These are phyloP conservation scores for Busseola fusca DNA, from an alignment of 2,888 invertebrate genomes.

Conservation along the genomic window DNA sequence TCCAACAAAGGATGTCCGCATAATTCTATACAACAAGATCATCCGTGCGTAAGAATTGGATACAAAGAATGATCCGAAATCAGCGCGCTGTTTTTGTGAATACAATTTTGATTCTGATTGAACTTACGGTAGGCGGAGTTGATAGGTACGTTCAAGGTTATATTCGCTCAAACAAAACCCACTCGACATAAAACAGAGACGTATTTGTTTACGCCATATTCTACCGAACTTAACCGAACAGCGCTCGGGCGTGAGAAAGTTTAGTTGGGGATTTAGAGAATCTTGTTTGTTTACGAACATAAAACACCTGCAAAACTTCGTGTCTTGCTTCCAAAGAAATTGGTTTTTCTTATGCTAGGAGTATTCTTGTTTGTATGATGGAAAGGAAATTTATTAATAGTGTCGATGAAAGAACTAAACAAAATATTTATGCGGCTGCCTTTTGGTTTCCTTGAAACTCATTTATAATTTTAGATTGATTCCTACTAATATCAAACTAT, in stretches of 20 bases:
- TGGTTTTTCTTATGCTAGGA: constrained; percentile 57
- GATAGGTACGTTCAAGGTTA: constrained; percentile 60
- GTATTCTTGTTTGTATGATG: constrained; percentile 50
- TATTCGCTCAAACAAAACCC: constrained; percentile 62
- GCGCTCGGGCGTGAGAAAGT: constrained; percentile 78
- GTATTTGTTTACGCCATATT: constrained; percentile 69
- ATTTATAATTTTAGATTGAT: constrained; percentile 36
- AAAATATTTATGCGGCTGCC: constrained; percentile 49
- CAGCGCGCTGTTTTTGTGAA: constrained; percentile 36
- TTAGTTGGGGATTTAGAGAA: constrained; percentile 75
- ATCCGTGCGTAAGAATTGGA: constrained; percentile 27
- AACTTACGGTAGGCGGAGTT: constrained; percentile 35
- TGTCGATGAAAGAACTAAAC: constrained; percentile 40
- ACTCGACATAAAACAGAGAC: constrained; percentile 74
- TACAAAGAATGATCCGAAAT: constrained; percentile 29
- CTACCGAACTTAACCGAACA: constrained; percentile 52
- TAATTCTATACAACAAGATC: constrained; percentile 11
- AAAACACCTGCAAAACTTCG: constrained; percentile 71
- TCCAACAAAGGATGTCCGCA: constrained; percentile 17
- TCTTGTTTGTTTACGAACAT: constrained; percentile 74
- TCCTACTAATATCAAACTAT: constrained; percentile 24
- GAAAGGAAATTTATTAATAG: constrained; percentile 54
- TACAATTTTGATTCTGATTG: constrained; percentile 39
- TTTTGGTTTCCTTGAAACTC: constrained; percentile 35
- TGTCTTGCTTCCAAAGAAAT: constrained; percentile 65